These are phyloP conservation scores for Drosophila kikkawai DNA, from an alignment of 1,140 invertebrate species.

Conservation along the genomic window DNA sequence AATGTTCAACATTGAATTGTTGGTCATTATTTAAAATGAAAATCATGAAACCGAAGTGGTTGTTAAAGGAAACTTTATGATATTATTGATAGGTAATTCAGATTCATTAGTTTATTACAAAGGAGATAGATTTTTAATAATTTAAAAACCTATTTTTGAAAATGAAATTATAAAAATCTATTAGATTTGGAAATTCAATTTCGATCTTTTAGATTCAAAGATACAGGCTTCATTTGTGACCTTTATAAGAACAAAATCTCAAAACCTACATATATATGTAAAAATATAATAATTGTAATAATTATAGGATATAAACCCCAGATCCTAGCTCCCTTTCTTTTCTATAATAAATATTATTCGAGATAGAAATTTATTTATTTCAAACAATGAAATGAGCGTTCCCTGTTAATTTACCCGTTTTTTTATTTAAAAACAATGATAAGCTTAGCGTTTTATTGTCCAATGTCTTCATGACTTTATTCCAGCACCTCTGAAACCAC, in stretches of 20 bases:
- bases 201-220: too few species aligned
- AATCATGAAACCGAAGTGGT: background rate
- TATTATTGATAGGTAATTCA: background rate
- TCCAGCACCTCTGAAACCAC: background rate
- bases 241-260: background rate
- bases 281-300: background rate
- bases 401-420: too few species aligned
- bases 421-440: background rate
- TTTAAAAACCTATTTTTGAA: too few species aligned
- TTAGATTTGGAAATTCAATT: too few species aligned
- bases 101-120: too few species aligned
- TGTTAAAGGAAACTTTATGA: background rate
- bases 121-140: too few species aligned
- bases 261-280: background rate
- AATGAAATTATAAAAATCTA: too few species aligned
- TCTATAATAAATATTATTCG: background rate
- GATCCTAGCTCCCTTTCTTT: too few species aligned
- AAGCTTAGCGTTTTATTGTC: background rate
- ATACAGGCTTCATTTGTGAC: too few species aligned
- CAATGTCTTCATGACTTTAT: conserved; percentile 14
- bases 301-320: background rate
- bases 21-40: background rate
- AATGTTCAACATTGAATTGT: background rate
- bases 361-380: background rate
- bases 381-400: too few species aligned